Conservation (phyloP, 2,797 vertebrate species). For the Gobionotothen gibberifrons region DNA sequence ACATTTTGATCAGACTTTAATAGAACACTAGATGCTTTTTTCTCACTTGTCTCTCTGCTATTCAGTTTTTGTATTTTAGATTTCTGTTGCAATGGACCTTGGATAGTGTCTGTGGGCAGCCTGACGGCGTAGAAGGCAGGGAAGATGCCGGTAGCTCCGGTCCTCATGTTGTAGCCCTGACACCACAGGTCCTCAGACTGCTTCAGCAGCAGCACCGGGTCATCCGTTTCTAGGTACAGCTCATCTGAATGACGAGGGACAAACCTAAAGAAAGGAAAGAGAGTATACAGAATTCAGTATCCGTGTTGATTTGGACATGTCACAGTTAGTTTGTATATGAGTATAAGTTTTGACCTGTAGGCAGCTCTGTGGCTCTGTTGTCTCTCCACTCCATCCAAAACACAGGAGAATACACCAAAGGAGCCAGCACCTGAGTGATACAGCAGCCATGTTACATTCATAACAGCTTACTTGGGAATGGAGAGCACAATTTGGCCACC, state of each 20-base stretch:
- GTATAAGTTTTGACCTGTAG: slow-evolving; percentile 87
- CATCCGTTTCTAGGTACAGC: slow-evolving; percentile 92
- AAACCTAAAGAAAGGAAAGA: slow-evolving; percentile 82
- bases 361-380: slow-evolving; percentile 95
- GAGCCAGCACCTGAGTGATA: slow-evolving; percentile 89
- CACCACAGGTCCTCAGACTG: slow-evolving; percentile 97
- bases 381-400: slow-evolving; percentile 92
- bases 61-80: neutral
- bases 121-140: slow-evolving; percentile 93
- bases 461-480: neutral
- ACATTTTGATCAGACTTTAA: too few relatives aligned
- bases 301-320: neutral
- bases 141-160: slow-evolving; percentile 92
- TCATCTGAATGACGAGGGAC: slow-evolving; percentile 95
- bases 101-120: slow-evolving; percentile 76
- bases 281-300: neutral
- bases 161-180: slow-evolving; percentile 97
- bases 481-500: neutral
- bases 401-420: slow-evolving; percentile 95
- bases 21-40: too few relatives aligned
- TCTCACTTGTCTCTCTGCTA: too few relatives aligned
- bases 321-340: neutral
- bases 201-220: slow-evolving; percentile 91
- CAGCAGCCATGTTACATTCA: slow-evolving; percentile 20
- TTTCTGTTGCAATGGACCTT: slow-evolving; percentile 78